These are phyloP conservation scores for Limnephilus lunatus DNA, from an alignment of 2,888 invertebrate genomes.

Conservation along the genomic window DNA sequence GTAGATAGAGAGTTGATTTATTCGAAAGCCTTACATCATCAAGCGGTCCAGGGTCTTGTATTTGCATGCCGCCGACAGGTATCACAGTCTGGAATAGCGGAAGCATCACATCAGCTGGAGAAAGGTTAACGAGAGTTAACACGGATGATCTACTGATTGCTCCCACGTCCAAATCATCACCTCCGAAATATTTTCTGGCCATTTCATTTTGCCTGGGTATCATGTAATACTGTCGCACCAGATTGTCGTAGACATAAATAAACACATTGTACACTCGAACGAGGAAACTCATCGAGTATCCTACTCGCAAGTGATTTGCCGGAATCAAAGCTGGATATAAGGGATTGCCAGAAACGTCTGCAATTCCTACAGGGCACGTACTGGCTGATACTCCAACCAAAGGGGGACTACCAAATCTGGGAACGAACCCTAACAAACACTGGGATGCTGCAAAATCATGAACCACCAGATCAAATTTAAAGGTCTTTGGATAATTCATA, in stretches of 20 bases:
- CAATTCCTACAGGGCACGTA: slow-evolving; percentile 62
- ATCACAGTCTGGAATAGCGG: slow-evolving; percentile 64
- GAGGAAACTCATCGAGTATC: slow-evolving; percentile 57
- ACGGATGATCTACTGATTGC: slow-evolving; percentile 59
- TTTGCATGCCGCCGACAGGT: slow-evolving; percentile 64
- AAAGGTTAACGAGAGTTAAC: slow-evolving; percentile 61
- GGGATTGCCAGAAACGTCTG: slow-evolving; percentile 63
- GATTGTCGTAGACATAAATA: slow-evolving; percentile 60
- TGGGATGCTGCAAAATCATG: slow-evolving; percentile 69
- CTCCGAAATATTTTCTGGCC: slow-evolving; percentile 57
- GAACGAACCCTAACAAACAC: slow-evolving; percentile 68
- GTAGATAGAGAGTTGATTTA: not conserved
- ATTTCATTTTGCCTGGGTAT: slow-evolving; percentile 57
- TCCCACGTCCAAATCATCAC: slow-evolving; percentile 55
- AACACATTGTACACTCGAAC: slow-evolving; percentile 54
- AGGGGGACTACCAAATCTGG: slow-evolving; percentile 69
- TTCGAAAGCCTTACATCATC: slow-evolving; percentile 51
- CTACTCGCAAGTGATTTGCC: slow-evolving; percentile 58
- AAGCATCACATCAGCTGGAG: slow-evolving; percentile 62
- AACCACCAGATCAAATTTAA: slow-evolving; percentile 69
- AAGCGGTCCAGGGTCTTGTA: slow-evolving; percentile 57
- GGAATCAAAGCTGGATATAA: slow-evolving; percentile 62
- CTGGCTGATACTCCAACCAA: slow-evolving; percentile 67
- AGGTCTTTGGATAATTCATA: slow-evolving; percentile 68
- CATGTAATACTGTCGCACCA: slow-evolving; percentile 56